Evolutionary conservation across 2,888 invertebrate genomes (phyloP), one percentile per base, ranked within the genome.

Genomic region (Sinodicranocentrus sp.): DNA sequence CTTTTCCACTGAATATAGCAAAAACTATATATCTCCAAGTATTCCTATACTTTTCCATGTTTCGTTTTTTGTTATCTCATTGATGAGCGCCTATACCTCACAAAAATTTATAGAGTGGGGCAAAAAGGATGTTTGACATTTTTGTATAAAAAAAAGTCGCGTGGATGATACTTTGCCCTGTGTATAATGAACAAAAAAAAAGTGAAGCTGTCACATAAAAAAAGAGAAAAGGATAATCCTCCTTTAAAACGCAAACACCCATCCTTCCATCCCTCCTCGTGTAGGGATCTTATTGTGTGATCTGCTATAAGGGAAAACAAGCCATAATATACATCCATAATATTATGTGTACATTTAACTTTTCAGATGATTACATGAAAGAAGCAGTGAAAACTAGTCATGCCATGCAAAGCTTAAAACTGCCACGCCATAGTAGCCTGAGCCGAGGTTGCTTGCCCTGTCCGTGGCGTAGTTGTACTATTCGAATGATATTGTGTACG

Each of bases 91-190:
- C n/a, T n/a, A n/a, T n/a, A n/a, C n/a, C n/a, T n/a, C n/a, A n/a
- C n/a, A n/a, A n/a, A n/a, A n/a, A n/a, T n/a, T n/a, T n/a, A n/a
- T n/a, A n/a, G n/a, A n/a, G n/a, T 25, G 57, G 57, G 25, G 57
- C 57, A 25, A n/a, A n/a, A 48, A 57, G 25, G n/a, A 61, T 26
- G 17, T 28, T 61, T 61, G 39, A 43, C 65, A 65, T 23, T 39
- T 65, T 61, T 21, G n/a, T 33, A 10, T 19, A 44, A 68, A 67
- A 80, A 79, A 75, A 82, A 44, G 82, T 82, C 82, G 82, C 82
- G 82, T 82, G 82, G 82, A 75, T 82, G 75, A 82, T 82, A 82
- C 82, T 82, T 82, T 82, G 75, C 48, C 70, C 82, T 70, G 54
- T 15, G 19, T 25, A 72, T 33, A 71, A 25, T 21, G 52, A 33